Percentiles rank a stretch among this genome's conserved stretches.
Conservation (phyloP, 2,113 vertebrate species). For the Lophochroa leadbeateri region DNA sequence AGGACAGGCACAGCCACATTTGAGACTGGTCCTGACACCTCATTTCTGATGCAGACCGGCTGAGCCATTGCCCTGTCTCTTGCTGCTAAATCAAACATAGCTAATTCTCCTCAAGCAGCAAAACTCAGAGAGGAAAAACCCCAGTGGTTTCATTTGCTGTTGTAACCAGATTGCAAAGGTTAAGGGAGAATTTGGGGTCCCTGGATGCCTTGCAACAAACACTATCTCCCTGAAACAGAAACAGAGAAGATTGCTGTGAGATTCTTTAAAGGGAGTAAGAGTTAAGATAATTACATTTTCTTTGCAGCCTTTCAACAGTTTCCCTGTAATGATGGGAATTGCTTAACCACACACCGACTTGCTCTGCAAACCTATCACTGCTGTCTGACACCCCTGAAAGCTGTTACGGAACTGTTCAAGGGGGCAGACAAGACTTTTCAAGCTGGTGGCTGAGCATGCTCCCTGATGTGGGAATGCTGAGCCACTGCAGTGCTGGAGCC, state of each 20-base stretch:
- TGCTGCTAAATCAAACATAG: rapidly evolving
- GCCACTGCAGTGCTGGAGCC: rapidly evolving
- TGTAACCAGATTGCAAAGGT: neutral
- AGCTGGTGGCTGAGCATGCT: neutral
- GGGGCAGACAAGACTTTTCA: neutral
- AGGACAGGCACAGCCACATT: neutral
- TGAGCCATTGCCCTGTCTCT: neutral
- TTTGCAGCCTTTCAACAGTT: neutral
- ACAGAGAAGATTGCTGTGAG: neutral
- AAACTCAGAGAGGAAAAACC: rapidly evolving
- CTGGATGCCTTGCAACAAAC: neutral
- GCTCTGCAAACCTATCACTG: neutral
- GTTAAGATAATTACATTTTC: neutral
- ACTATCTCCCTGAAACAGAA: neutral
- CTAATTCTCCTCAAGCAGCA: neutral
- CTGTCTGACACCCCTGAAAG: neutral
- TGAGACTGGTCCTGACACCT: neutral
- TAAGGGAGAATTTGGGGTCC: neutral
- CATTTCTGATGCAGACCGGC: neutral
- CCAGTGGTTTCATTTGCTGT: neutral
- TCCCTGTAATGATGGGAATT: neutral
- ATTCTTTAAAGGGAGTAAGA: neutral
- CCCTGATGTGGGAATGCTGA: neutral
- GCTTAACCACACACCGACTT: neutral
- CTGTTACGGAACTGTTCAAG: neutral